Conservation (phyloP, 92 coral and sea anemone genomes). For the Epizoanthus fatuus region DNA sequence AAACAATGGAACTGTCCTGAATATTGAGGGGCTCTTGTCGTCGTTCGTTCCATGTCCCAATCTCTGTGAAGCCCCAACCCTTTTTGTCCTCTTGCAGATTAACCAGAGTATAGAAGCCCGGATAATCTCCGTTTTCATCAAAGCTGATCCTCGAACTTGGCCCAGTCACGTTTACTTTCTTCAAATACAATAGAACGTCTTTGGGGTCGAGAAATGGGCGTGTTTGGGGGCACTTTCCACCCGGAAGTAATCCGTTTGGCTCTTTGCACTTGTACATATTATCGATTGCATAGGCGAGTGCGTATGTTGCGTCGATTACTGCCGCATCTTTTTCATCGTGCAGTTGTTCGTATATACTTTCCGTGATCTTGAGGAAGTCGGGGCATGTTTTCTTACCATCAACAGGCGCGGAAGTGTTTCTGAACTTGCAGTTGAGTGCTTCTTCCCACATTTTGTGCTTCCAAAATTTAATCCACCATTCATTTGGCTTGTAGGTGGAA, state of each 20-base stretch:
- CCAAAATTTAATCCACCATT: slow-evolving; percentile 88
- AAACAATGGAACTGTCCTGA: slow-evolving; percentile 44
- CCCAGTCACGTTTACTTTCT: slow-evolving; percentile 56
- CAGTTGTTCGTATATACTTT: slow-evolving; percentile 48
- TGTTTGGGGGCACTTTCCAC: slow-evolving; percentile 63
- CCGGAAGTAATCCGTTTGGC: slow-evolving; percentile 43
- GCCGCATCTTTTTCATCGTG: slow-evolving; percentile 72
- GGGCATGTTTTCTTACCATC: slow-evolving; percentile 45
- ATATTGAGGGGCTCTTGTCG: slow-evolving; percentile 41
- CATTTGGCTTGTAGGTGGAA: slow-evolving; percentile 63
- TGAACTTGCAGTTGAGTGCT: slow-evolving; percentile 67
- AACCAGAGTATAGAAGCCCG: slow-evolving; percentile 73
- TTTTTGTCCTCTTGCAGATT: slow-evolving; percentile 67
- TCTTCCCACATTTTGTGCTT: slow-evolving; percentile 44
- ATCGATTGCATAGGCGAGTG: slow-evolving; percentile 91
- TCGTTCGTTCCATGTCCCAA: slow-evolving; percentile 79
- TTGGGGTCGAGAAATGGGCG: slow-evolving; percentile 57
- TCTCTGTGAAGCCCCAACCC: slow-evolving; percentile 61
- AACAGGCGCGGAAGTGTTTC: slow-evolving; percentile 3
- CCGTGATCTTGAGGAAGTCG: slow-evolving; percentile 44
- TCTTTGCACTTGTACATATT: slow-evolving; percentile 66
- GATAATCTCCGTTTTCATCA: slow-evolving; percentile 81
- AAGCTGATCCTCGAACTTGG: slow-evolving; percentile 61
- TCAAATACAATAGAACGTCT: slow-evolving; percentile 69
- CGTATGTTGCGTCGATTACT: slow-evolving; percentile 91